Percentiles rank a stretch among this genome's conserved stretches.
Conservation (phyloP, 2,113 vertebrate species). For the Proteles cristata region DNA sequence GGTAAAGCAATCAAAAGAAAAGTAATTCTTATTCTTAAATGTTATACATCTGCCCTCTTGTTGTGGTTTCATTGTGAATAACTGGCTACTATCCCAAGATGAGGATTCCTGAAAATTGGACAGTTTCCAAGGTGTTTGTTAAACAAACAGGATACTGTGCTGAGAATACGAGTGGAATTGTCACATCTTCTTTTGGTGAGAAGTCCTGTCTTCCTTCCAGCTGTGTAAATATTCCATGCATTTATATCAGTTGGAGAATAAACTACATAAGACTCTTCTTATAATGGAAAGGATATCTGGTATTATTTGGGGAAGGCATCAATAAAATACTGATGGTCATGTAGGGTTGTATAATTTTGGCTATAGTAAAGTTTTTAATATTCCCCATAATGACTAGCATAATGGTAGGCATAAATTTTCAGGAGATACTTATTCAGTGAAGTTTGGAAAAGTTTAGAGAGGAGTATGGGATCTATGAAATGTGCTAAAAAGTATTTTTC, state of each 20-base stretch:
- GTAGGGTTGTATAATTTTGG: background rate
- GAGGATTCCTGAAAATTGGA: constrained; percentile 46
- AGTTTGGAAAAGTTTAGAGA: background rate
- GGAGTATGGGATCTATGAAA: background rate
- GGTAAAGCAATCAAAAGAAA: background rate
- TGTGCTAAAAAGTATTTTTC: background rate
- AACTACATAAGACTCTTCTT: background rate
- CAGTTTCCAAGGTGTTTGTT: constrained; percentile 43
- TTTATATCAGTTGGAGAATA: constrained; percentile 36
- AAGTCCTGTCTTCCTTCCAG: constrained; percentile 50
- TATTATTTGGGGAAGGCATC: background rate
- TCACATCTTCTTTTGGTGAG: background rate
- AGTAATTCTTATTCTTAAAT: background rate
- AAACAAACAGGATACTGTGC: constrained; percentile 40
- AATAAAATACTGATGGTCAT: background rate
- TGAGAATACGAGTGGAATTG: background rate
- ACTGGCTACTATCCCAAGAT: constrained; percentile 5
- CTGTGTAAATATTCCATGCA: background rate
- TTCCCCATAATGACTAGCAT: background rate
- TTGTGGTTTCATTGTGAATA: constrained; percentile 29
- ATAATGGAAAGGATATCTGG: background rate
- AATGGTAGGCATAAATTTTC: background rate
- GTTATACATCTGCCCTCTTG: background rate
- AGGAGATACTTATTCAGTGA: background rate
- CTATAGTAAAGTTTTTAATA: background rate